Evolutionary conservation across 1,140 invertebrate genomes (phyloP).

Genomic region (Carposina sasakii): DNA sequence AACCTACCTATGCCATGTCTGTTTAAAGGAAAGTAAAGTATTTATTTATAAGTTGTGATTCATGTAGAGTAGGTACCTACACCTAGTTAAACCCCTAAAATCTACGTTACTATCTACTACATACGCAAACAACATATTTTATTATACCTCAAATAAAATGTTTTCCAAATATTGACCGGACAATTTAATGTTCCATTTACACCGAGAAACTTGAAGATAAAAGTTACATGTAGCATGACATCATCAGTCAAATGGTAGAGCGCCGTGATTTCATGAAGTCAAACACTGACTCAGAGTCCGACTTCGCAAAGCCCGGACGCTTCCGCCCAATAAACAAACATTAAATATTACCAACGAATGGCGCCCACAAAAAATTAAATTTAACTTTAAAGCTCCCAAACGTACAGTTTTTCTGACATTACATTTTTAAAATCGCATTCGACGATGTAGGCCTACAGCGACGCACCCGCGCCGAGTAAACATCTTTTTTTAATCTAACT

Average conservation of each 20-base stretch:
- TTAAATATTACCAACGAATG: conserved; percentile 56
- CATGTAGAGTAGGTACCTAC: no score
- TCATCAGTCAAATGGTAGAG: conserved; percentile 25
- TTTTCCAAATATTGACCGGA: no score
- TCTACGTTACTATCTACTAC: no score
- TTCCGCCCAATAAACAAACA: conserved; percentile 55
- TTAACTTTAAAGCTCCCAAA: conserved; percentile 58
- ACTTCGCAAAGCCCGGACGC: conserved; percentile 23
- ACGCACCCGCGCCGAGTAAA: conserved; percentile 41
- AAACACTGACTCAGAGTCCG: conserved; percentile 41
- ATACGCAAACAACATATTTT: no score
- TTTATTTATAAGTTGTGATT: no score
- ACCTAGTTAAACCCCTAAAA: no score
- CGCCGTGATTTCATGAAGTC: conserved; percentile 35
- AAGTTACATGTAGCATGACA: no score
- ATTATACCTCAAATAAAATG: no score
- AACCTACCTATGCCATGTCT: no score
- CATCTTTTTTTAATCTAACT: conserved; percentile 71
- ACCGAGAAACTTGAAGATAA: no score
- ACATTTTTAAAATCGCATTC: conserved; percentile 70
- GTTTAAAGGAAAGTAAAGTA: no score
- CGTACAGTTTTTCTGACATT: conserved; percentile 48
- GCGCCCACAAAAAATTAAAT: conserved; percentile 54
- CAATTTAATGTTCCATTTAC: no score
- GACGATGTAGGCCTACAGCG: conserved; percentile 60